Base-by-base conservation (phyloP, 1,140 invertebrate genomes). In the Heliothis virescens region DNA sequence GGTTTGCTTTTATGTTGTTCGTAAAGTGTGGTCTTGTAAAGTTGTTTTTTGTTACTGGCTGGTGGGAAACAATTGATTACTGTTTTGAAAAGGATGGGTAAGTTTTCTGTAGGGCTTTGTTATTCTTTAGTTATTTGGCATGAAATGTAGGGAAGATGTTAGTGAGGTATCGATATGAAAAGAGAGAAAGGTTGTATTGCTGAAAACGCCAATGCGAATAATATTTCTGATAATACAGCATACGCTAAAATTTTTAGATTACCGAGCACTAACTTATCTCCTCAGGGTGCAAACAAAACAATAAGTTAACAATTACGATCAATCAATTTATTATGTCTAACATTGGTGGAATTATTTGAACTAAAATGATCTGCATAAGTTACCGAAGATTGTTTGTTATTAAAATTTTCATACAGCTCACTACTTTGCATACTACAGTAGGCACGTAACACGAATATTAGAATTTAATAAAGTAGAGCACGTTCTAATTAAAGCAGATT, bases 401-500 rank as follows among this genome's bases (percentile, higher is more conserved):
- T 41, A 41, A 41, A 41, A 41, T 7, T 41, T 41, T 41, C 34
- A 41, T 41, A 41, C 5, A 41, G 34, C 34, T 41, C 4, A 41
- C 34, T 41, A 41, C 34, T 41, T 41, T 41, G 34, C 34, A 41
- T 41, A 41, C 5, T 41, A 41, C 18, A 65, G 62, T 65, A 52
- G 52, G 69, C 29, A 53, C 21, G 47, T 72, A 34, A 34, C n/a
- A 57, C 55, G 69, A 52, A 72, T 41, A 41, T 57, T 72, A 53
- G 52, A 72, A 16, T 71, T 41, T 26, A 69, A 69, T 69, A 55
- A 67, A 55, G 18, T 52, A 69, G 65, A 53, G 29, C 52, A 57
- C 26, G 69, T 34, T 72, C 29, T 72, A 72, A 72, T 72, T 72
- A 72, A 72, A 53, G 50, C 26, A 15, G 18, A 26, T 18, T 72